Evolutionary conservation across 2,113 vertebrate species (phyloP).

Genomic region (Chlorodrepanis virens): DNA sequence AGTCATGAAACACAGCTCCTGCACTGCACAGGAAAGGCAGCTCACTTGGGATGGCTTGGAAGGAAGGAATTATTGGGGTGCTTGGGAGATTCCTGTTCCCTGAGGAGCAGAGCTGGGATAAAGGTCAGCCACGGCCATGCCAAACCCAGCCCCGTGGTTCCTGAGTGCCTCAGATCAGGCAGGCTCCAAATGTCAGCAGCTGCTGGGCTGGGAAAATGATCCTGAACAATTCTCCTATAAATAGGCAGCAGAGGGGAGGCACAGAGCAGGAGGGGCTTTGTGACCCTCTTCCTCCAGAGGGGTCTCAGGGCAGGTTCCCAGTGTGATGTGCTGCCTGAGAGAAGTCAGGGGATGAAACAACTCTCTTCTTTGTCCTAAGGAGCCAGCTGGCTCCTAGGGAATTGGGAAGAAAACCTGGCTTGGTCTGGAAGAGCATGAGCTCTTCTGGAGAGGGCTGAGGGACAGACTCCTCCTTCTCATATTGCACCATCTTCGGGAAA

Average conservation of each 20-base stretch:
- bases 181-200: constrained; percentile 64
- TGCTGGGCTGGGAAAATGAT: constrained; percentile 57
- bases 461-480: not conserved
- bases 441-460: not conserved
- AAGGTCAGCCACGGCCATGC: not conserved
- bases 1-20: not conserved
- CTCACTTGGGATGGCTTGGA: not conserved
- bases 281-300: not conserved
- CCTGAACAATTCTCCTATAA: constrained; percentile 30
- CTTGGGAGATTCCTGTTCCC: not conserved
- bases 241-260: constrained; percentile 21
- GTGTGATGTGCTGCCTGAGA: not conserved
- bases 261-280: not conserved
- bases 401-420: not conserved
- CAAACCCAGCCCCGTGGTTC: not conserved
- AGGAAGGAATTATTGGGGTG: not conserved
- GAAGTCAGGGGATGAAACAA: not conserved
- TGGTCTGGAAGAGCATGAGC: not conserved
- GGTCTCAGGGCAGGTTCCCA: not conserved
- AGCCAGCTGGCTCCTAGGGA: not conserved
- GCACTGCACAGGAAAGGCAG: not conserved
- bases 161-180: not conserved
- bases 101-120: not conserved
- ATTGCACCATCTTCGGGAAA: not conserved
- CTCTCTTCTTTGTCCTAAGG: not conserved